Percentiles rank a stretch among this genome's conserved stretches.
These are phyloP conservation scores for Atherix ibis DNA, from an alignment of 2,888 invertebrate species.

Conservation along the genomic window DNA sequence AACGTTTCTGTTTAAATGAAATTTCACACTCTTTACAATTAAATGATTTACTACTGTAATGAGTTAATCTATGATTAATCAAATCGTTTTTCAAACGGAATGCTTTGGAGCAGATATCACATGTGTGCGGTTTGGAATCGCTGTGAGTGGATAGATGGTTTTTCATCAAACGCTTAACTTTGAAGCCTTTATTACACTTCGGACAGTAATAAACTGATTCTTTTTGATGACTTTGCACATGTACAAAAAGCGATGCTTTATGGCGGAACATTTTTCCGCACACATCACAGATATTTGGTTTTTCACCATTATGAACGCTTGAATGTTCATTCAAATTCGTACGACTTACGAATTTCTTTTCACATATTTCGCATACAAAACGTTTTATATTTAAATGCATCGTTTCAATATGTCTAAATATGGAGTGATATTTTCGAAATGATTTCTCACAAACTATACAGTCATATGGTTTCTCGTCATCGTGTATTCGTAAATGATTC, in stretches of 20 bases:
- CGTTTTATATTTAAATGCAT: conserved; percentile 46
- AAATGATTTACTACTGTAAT: conserved; percentile 37
- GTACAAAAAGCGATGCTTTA: conserved; percentile 47
- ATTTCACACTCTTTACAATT: conserved; percentile 30
- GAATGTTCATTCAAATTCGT: conserved; percentile 43
- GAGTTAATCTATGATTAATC: conserved; percentile 37
- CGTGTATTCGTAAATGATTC: conserved; percentile 7
- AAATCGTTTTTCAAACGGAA: conserved; percentile 45
- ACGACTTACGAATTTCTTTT: conserved; percentile 41
- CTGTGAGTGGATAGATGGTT: conserved; percentile 44
- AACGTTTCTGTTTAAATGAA: conserved; percentile 36
- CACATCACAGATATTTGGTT: conserved; percentile 39
- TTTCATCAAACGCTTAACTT: conserved; percentile 39
- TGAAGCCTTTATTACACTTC: conserved; percentile 44
- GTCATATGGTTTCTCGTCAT: conserved; percentile 5
- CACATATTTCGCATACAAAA: conserved; percentile 40
- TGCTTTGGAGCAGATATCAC: conserved; percentile 38
- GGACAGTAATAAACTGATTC: conserved; percentile 41
- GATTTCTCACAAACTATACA: conserved; percentile 7
- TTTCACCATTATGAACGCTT: conserved; percentile 43
- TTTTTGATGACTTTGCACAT: conserved; percentile 41
- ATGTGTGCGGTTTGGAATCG: conserved; percentile 44
- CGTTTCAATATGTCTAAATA: conserved; percentile 43
- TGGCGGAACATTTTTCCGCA: conserved; percentile 50
- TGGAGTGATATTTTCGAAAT: conserved; percentile 34